Evolutionary conservation across 2,797 vertebrate species (phyloP).

Genomic region (Spheniscus humboldti): DNA sequence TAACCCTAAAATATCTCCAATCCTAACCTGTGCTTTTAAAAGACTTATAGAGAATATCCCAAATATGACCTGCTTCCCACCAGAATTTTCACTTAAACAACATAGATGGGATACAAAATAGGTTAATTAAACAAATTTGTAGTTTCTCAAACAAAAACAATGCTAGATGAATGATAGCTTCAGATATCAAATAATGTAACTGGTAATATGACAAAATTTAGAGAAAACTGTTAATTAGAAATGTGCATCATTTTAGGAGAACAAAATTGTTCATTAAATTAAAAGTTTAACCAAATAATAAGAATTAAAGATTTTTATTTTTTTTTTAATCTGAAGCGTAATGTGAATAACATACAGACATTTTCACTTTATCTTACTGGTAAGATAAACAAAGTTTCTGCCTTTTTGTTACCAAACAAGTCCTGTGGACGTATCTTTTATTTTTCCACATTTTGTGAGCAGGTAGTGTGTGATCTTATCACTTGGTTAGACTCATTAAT

Average conservation of each 20-base stretch:
- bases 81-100: background rate
- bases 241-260: background rate
- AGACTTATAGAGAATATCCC: background rate
- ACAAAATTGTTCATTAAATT: background rate
- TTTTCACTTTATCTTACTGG: slow-evolving; percentile 22
- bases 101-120: background rate
- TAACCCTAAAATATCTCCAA: background rate
- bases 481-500: background rate
- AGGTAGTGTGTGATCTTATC: background rate
- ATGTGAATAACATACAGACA: background rate
- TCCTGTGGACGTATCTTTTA: background rate
- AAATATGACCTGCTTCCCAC: background rate
- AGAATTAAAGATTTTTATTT: background rate
- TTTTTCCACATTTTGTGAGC: background rate
- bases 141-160: background rate
- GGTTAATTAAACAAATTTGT: background rate
- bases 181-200: background rate
- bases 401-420: background rate
- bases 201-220: background rate
- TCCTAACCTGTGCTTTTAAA: background rate
- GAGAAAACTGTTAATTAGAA: background rate
- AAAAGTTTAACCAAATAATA: slow-evolving; percentile 17
- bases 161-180: background rate
- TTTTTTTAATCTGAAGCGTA: background rate
- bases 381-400: slow-evolving; percentile 40